Conservation (phyloP, 2,888 invertebrate genomes). For the Chrysolina haemoptera region DNA sequence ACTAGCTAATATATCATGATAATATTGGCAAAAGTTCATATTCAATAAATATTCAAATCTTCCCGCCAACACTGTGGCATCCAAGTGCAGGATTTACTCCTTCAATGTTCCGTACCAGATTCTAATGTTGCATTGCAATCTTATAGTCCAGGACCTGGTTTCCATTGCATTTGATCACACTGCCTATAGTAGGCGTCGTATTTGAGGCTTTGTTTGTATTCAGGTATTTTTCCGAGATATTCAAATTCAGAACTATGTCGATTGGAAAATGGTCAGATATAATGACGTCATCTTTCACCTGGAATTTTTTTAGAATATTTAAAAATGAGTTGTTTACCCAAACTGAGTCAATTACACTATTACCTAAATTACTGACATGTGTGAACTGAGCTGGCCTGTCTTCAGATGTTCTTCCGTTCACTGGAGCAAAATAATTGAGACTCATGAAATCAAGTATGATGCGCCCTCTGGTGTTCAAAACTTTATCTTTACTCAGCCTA, state of each 20-base stretch:
- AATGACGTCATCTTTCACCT: background rate
- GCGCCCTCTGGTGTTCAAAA: background rate
- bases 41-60: too few relatives aligned
- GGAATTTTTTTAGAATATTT: background rate
- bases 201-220: background rate
- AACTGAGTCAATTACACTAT: background rate
- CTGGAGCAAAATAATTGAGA: background rate
- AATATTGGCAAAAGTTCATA: too few relatives aligned
- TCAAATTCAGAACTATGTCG: background rate
- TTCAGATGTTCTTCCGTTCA: constrained; percentile 2
- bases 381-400: constrained; percentile 5
- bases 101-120: too few relatives aligned
- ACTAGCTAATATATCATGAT: too few relatives aligned
- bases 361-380: background rate
- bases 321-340: background rate
- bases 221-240: background rate
- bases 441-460: background rate
- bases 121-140: too few relatives aligned
- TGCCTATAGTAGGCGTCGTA: too few relatives aligned
- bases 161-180: too few relatives aligned
- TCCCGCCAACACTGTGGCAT: too few relatives aligned
- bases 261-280: background rate
- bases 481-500: background rate
- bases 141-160: too few relatives aligned
- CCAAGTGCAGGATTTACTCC: too few relatives aligned